Base-by-base conservation (phyloP, 1,140 invertebrate genomes). In the Lanistes nyassanus region DNA sequence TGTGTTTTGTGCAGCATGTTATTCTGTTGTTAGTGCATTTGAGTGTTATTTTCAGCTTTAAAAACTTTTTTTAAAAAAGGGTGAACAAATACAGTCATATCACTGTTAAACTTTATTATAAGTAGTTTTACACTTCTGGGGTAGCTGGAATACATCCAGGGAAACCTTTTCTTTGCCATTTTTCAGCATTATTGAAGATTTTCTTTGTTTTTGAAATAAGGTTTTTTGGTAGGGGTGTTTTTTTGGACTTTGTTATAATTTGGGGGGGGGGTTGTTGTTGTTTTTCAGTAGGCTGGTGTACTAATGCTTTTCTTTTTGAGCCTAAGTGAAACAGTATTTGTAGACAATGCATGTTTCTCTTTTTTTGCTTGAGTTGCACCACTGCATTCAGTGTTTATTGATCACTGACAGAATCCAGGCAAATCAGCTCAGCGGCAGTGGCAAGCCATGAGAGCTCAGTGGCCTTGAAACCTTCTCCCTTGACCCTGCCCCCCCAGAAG, bases 1-100 rank as follows among this genome's bases (percentile, higher is more conserved):
- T 53, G 51, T 58, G 68, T 70, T 19, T 70, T 58, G 68, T 70
- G 68, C 68, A 70, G 68, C 68, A 70, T 70, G 53, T 70, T 70
- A 56, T 26, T 70, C 53, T 56, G 26, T 69, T 6, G 7, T 19
- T 36, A 34, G 34, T 4, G 29, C 60, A 34, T n/a, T 72, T 3
- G 23, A 19, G 29, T 37, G 23, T 72, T 58, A 37, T 21, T 16
- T 1, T 72, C 29, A 34, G 53, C 34, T 58, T 53, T 39, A 19
- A n/a, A 31, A 16, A 16, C 5, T 47, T n/a, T n/a, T n/a, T n/a
- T n/a, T n/a, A n/a, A n/a, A n/a, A n/a, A n/a, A n/a, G n/a, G n/a
- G n/a, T 47, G 5, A 47, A 47, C 5, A 47, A 13, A 16, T 47
- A 47, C 42, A 47, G 9, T 47, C 9, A 6, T n/a, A n/a, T n/a